Evolutionary conservation across 2,888 invertebrate species (phyloP).

Genomic region (Therioaphis trifolii): DNA sequence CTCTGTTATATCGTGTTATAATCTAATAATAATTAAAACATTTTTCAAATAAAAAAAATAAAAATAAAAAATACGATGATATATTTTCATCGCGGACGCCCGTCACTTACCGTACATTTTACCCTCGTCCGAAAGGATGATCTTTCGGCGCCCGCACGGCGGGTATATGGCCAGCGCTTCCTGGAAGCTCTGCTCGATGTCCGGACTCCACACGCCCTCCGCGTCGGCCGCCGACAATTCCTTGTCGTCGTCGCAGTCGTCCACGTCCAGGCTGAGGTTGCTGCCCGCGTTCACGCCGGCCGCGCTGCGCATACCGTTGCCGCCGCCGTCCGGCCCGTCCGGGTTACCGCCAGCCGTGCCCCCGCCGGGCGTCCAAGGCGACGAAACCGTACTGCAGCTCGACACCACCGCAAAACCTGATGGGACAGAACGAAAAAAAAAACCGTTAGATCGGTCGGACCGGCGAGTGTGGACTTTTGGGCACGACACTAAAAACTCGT

Average conservation of each 20-base stretch:
- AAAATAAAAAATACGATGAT: too few relatives aligned
- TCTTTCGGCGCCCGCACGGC: constrained; percentile 98
- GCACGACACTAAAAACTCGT: too few relatives aligned
- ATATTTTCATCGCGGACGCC: too few relatives aligned
- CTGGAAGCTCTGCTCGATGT: constrained; percentile 99
- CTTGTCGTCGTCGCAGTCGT: constrained; percentile 91
- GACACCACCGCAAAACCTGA: constrained; percentile 73
- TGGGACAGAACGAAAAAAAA: too few relatives aligned
- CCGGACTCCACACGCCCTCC: constrained; percentile 99
- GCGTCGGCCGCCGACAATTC: constrained; percentile 96
- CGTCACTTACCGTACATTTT: constrained; percentile 99
- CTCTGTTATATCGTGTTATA: too few relatives aligned
- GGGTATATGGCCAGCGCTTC: constrained; percentile 99
- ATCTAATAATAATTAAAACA: too few relatives aligned
- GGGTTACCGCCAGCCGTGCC: constrained; percentile 85
- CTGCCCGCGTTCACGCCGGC: constrained; percentile 65
- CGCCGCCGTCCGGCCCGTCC: constrained; percentile 92
- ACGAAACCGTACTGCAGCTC: constrained; percentile 91
- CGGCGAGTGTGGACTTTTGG: too few relatives aligned
- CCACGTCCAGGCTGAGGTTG: constrained; percentile 90
- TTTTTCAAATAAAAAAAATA: too few relatives aligned
- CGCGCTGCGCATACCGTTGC: constrained; percentile 81
- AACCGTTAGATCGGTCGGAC: too few relatives aligned
- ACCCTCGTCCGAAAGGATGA: constrained; percentile 99
- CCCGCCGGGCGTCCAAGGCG: constrained; percentile 93